Evolutionary conservation across 2,888 invertebrate species (phyloP), one percentile per base, ranked within the genome.

Genomic region (Rhingia rostrata): DNA sequence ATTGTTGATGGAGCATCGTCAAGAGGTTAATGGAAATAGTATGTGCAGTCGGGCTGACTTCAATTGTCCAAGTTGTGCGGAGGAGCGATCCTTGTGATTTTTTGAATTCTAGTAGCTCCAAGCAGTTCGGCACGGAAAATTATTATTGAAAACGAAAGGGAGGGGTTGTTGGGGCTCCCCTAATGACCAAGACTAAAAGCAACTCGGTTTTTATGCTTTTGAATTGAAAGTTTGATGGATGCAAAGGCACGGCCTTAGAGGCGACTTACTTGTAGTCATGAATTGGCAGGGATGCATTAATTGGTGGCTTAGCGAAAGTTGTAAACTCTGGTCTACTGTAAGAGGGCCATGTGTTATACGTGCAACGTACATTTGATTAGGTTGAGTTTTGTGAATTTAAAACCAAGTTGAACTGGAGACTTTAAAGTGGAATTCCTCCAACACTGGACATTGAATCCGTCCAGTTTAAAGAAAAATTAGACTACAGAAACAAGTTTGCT

Each of bases 151-250:
- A 14, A 10, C 33, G 9, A 63, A n/a, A 47, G 6, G 4, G 3
- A 14, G 22, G 35, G 12, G 33, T 30, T 30, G 4, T 10, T n/a
- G 9, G 4, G 5, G 2, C 49, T 30, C 1, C n/a, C 41, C 7
- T 33, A 9, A 45, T 14, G 33, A 53, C 10, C 3, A 51, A 10
- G 33, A 61, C 45, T 12, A 45, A 56, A 56, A 66, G 51, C 49
- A 58, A 9, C 45, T 61, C 30, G n/a, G 61, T 54, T 61, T 22
- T 51, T 41, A 67, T 75, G 58, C 43, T 14, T 22, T 39, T 12
- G 35, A 60, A 75, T 54, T 54, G 37, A 61, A 69, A 61, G 45
- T 53, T 75, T 67, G 35, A 75, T 53, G 60, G 30, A 60, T 45
- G 58, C 60, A 53, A 61, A 53, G 60, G 60, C 39, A 60, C 14